Percentiles rank a stretch among this genome's conserved stretches.
phyloP scores from a whole-genome alignment of 2,113 vertebrate species.

The Austrofundulus limnaeus region DNA sequence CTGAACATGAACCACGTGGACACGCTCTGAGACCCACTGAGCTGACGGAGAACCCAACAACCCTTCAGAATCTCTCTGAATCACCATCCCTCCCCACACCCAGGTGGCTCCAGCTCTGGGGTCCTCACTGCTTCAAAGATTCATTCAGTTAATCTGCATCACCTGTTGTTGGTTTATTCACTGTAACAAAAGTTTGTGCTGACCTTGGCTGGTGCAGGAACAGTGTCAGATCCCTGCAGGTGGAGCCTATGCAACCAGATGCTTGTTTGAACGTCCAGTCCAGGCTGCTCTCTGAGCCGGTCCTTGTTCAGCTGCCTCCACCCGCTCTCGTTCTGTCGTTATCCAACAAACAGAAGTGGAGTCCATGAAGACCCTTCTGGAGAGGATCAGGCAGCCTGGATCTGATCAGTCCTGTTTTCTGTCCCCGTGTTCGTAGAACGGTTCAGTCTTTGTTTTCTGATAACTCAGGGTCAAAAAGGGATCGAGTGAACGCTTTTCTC shows the following conservation, averaged over 20 bases:
- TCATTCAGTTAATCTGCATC: conserved; percentile 5
- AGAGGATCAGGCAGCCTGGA: conserved; percentile 8
- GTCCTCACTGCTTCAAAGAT: conserved; percentile 5
- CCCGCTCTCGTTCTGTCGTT: too few relatives aligned
- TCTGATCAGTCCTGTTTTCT: not conserved
- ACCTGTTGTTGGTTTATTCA: conserved; percentile 9
- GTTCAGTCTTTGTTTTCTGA: conserved; percentile 34
- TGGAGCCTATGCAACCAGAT: conserved; percentile 19
- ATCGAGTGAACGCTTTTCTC: conserved; percentile 22
- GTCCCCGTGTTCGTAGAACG: not conserved
- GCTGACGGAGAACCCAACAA: conserved; percentile 10
- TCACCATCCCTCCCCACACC: too few relatives aligned
- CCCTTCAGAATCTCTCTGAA: conserved; percentile 2
- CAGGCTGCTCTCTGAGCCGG: conserved; percentile 4
- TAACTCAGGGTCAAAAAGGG: conserved; percentile 54
- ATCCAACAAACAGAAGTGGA: not conserved
- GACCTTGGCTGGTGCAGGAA: conserved; percentile 22
- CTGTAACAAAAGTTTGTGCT: not conserved
- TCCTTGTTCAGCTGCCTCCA: conserved; percentile 8
- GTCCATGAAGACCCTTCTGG: conserved; percentile 4
- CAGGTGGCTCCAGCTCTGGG: conserved; percentile 20
- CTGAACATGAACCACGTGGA: conserved; percentile 90
- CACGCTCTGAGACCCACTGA: conserved; percentile 57
- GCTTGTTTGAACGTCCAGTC: conserved; percentile 3
- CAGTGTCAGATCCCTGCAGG: conserved; percentile 11